These are phyloP conservation scores for Acromyrmex heyeri DNA, from an alignment of 1,140 invertebrate genomes.

Conservation along the genomic window DNA sequence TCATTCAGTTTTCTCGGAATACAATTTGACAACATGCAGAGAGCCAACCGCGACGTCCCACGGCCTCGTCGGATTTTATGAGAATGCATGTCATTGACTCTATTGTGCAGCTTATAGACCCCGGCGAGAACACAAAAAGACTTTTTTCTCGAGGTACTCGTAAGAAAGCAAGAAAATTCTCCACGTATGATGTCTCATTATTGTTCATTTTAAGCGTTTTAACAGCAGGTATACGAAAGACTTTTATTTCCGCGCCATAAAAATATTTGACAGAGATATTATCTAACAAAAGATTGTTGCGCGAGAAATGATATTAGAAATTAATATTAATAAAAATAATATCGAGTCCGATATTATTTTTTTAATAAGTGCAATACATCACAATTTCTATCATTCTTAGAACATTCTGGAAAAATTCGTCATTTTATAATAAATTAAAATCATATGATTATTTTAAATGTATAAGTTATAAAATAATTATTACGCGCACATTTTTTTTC, in stretches of 20 bases:
- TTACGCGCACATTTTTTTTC: neutral
- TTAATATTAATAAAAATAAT: slow-evolving; percentile 3
- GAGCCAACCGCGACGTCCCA: slow-evolving; percentile 50
- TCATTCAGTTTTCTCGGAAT: slow-evolving; percentile 60
- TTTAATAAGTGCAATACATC: neutral
- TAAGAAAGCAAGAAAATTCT: slow-evolving; percentile 64
- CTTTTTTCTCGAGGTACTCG: slow-evolving; percentile 47
- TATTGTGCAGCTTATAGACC: slow-evolving; percentile 67
- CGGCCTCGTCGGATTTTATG: slow-evolving; percentile 67
- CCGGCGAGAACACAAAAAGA: slow-evolving; percentile 39
- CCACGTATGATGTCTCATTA: slow-evolving; percentile 69
- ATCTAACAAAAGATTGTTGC: slow-evolving; percentile 12
- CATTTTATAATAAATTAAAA: slow-evolving; percentile 1
- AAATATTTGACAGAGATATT: neutral
- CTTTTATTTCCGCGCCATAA: slow-evolving; percentile 31
- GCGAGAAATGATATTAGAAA: slow-evolving; percentile 15
- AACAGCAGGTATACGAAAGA: slow-evolving; percentile 22
- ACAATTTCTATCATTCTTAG: neutral
- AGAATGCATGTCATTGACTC: slow-evolving; percentile 75
- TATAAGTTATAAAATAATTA: neutral
- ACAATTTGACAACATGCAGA: slow-evolving; percentile 51
- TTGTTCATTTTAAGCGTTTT: slow-evolving; percentile 53
- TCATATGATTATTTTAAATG: neutral
- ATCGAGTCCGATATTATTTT: neutral
- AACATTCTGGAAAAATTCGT: neutral